Percentiles rank a stretch among this genome's conserved stretches.
phyloP scores from a whole-genome alignment of 1,140 invertebrate genomes.

The Galleria mellonella region DNA sequence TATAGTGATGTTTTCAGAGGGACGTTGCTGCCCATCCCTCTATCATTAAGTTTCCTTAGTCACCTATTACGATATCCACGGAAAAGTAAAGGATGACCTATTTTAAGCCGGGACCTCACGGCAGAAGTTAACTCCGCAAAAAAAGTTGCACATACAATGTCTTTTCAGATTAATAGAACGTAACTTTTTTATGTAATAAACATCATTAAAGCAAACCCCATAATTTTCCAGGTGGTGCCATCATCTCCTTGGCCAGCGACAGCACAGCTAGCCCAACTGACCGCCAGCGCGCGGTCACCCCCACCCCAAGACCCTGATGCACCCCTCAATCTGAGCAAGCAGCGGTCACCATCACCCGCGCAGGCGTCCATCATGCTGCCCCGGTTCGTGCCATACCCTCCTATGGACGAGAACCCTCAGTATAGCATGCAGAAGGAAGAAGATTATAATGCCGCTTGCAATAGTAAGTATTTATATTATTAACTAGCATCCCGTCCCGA shows the following conservation, averaged over 20 bases:
- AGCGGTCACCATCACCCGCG: slow-evolving; percentile 77
- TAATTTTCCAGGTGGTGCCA: slow-evolving; percentile 30
- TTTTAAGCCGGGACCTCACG: no score
- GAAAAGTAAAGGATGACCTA: no score
- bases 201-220: background rate
- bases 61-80: no score
- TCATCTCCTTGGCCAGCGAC: slow-evolving; percentile 47
- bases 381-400: slow-evolving; percentile 60
- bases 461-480: slow-evolving; percentile 71
- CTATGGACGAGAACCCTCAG: slow-evolving; percentile 49
- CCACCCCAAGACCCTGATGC: slow-evolving; percentile 81
- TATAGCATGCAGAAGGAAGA: slow-evolving; percentile 75
- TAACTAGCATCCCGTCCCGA: background rate
- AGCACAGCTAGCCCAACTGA: slow-evolving; percentile 55
- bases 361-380: slow-evolving; percentile 69
- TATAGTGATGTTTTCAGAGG: no score
- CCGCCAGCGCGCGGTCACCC: slow-evolving; percentile 45
- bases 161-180: no score
- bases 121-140: no score
- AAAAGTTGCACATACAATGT: no score
- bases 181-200: no score
- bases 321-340: slow-evolving; percentile 92
- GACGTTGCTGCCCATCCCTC: no score
- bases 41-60: no score
- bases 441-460: slow-evolving; percentile 77